Evolutionary conservation across 2,888 invertebrate species (phyloP).

Genomic region (Polydrusus cervinus): DNA sequence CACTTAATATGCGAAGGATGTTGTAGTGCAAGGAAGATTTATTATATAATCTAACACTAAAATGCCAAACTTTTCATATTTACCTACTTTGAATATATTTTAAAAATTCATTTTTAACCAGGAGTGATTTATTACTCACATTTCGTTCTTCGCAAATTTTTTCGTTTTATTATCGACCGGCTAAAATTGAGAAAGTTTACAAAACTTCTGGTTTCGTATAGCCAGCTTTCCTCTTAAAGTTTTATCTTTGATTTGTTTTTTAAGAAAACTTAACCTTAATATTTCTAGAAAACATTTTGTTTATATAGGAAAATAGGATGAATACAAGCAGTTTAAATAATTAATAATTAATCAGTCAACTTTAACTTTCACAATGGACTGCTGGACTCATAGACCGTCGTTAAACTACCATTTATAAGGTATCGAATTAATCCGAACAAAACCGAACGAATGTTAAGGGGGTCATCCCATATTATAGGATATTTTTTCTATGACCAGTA

Average conservation of each 20-base stretch:
- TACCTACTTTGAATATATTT: constrained; percentile 12
- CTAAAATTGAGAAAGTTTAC: constrained; percentile 50
- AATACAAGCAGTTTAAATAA: no score
- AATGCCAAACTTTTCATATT: constrained; percentile 9
- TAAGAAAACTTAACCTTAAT: neutral
- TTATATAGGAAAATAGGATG: no score
- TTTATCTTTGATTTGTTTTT: constrained; percentile 16
- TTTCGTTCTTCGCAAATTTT: constrained; percentile 35
- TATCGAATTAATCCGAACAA: no score
- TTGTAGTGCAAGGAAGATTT: neutral
- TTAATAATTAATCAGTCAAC: no score
- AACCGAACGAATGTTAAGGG: no score
- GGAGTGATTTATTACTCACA: neutral
- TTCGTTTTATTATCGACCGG: constrained; percentile 43
- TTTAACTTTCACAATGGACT: no score
- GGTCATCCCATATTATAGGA: no score
- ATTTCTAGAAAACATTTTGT: no score
- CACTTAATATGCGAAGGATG: no score
- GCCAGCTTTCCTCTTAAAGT: constrained; percentile 32
- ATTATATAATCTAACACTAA: constrained; percentile 7
- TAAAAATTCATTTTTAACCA: constrained; percentile 3
- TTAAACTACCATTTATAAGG: no score
- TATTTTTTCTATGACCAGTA: no score
- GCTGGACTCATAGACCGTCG: no score
- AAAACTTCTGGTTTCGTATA: constrained; percentile 41